phyloP scores from a whole-genome alignment of 2,797 vertebrate species.

The Platyrinchus mystaceus region DNA sequence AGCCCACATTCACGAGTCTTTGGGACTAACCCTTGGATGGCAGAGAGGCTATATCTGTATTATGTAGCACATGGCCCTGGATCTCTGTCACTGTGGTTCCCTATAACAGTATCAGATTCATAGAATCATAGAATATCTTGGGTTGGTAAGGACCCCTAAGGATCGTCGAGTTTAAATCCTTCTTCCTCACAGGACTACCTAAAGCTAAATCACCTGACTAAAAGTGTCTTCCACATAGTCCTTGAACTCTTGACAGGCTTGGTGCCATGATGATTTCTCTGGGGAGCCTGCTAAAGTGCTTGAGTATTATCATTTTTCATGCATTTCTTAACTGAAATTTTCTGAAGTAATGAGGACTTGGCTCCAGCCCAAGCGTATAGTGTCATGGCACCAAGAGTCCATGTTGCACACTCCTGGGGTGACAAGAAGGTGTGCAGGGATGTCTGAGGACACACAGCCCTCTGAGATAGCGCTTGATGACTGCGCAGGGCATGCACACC shows the following conservation, averaged over 20 bases:
- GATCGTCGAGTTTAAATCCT: not conserved
- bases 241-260: not conserved
- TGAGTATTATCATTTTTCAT: not conserved
- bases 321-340: not conserved
- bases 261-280: not conserved
- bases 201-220: not conserved
- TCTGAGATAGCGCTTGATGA: not conserved
- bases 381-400: not conserved
- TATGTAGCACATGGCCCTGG: not conserved
- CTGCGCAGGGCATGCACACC: not conserved
- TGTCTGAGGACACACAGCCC: not conserved
- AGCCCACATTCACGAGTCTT: rapidly evolving
- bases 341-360: not conserved
- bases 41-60: not conserved
- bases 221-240: not conserved
- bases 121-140: rapidly evolving
- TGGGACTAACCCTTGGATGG: rapidly evolving
- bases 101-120: not conserved
- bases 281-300: not conserved
- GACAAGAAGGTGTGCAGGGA: not conserved
- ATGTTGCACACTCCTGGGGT: not conserved
- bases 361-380: not conserved
- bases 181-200: not conserved
- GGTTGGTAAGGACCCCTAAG: not conserved
- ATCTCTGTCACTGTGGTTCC: not conserved